phyloP scores from a whole-genome alignment of 2,888 invertebrate species.

The Drosophila cognata region DNA sequence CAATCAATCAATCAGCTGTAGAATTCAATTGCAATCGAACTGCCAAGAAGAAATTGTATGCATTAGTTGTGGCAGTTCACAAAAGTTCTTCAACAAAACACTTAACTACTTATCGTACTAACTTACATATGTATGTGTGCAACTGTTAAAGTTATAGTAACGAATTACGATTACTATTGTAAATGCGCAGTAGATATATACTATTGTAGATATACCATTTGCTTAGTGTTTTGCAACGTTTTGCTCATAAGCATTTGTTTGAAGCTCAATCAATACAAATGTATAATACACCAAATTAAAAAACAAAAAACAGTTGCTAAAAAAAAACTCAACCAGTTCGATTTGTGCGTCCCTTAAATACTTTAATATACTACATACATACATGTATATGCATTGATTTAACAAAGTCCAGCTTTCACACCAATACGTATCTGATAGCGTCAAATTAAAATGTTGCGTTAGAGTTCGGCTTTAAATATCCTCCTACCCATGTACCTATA shows the following conservation, averaged over 20 bases:
- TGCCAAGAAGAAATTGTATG: slow-evolving; percentile 34
- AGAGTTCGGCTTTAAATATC: slow-evolving; percentile 20
- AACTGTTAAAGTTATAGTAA: slow-evolving; percentile 34
- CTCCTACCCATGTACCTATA: slow-evolving; percentile 3
- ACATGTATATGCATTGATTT: slow-evolving; percentile 8
- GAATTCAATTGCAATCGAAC: slow-evolving; percentile 22
- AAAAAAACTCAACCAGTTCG: slow-evolving; percentile 9
- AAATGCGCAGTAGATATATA: slow-evolving; percentile 31
- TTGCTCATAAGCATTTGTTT: slow-evolving; percentile 36
- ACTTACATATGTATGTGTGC: slow-evolving; percentile 12
- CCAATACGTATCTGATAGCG: slow-evolving; percentile 14
- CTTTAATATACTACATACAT: not conserved
- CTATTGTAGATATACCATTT: slow-evolving; percentile 18
- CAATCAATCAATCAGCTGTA: slow-evolving; percentile 21
- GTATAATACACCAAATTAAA: slow-evolving; percentile 44
- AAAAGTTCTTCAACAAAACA: slow-evolving; percentile 23
- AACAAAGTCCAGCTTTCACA: slow-evolving; percentile 25
- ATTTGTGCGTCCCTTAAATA: slow-evolving; percentile 22
- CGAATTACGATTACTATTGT: slow-evolving; percentile 27
- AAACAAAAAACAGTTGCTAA: slow-evolving; percentile 11
- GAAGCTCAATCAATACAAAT: slow-evolving; percentile 33
- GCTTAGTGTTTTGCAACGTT: slow-evolving; percentile 22
- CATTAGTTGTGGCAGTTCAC: slow-evolving; percentile 35
- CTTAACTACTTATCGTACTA: slow-evolving; percentile 13
- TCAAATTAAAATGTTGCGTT: slow-evolving; percentile 25